These are phyloP conservation scores for Calcarius ornatus DNA, from an alignment of 2,113 vertebrate species.

Conservation along the genomic window DNA sequence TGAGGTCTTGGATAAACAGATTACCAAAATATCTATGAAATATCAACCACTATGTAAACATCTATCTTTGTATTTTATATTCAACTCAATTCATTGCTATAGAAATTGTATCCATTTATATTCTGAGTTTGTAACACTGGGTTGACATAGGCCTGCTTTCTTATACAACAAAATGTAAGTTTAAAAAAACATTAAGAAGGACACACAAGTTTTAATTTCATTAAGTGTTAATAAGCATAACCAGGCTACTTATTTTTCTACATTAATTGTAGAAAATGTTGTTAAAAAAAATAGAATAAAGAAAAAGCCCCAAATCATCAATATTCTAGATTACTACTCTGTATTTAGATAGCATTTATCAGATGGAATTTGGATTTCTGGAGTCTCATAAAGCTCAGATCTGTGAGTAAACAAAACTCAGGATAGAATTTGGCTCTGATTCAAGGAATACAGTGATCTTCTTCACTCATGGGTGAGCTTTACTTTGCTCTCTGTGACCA, in stretches of 20 bases:
- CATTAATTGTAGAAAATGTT: not conserved
- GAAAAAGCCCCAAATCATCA: not conserved
- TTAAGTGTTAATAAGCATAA: not conserved
- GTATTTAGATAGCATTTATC: not conserved
- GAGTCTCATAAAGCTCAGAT: not conserved
- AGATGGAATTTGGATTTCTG: not conserved
- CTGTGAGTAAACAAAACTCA: not conserved
- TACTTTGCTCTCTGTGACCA: not conserved
- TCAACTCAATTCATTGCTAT: not conserved
- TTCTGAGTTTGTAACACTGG: not conserved
- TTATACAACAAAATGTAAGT: not conserved
- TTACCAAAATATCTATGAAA: not conserved
- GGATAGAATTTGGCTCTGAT: not conserved
- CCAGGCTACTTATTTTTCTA: not conserved
- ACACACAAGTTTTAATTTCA: not conserved
- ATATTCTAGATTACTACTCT: not conserved
- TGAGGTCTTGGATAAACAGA: slow-evolving; percentile 10
- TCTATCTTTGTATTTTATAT: not conserved
- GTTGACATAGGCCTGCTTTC: not conserved
- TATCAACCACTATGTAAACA: not conserved
- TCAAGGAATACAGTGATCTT: not conserved
- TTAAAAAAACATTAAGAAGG: not conserved
- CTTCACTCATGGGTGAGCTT: not conserved
- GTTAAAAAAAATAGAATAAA: not conserved
- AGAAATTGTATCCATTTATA: not conserved